Evolutionary conservation across 2,113 vertebrate species (phyloP).

Genomic region (Poecilia latipinna): DNA sequence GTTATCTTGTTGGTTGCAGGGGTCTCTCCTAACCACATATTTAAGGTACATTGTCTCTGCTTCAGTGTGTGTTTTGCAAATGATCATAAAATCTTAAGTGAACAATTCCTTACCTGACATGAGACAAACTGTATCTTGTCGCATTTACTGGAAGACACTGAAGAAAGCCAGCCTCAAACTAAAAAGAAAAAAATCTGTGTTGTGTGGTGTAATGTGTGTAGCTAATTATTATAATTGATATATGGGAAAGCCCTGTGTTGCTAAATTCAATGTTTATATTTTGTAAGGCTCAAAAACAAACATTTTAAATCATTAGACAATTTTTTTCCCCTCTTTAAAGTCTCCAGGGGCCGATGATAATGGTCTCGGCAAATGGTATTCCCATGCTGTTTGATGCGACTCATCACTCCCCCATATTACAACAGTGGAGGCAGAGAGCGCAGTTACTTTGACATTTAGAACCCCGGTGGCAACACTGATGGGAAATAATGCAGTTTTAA

Average conservation of each 20-base stretch:
- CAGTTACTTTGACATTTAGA: not conserved
- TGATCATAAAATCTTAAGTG: too few species aligned
- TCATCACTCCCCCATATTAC: not conserved
- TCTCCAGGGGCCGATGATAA: not conserved
- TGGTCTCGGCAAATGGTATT: not conserved
- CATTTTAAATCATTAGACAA: not conserved
- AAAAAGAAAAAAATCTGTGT: not conserved
- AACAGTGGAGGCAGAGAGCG: not conserved
- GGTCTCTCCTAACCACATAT: not conserved
- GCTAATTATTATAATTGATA: not conserved
- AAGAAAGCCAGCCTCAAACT: not conserved
- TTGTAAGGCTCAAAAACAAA: not conserved
- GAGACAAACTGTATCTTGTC: too few species aligned
- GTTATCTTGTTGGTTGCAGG: too few species aligned
- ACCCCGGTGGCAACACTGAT: not conserved
- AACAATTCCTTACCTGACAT: too few species aligned
- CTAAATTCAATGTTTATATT: conserved; percentile 1
- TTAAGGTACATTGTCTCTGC: not conserved
- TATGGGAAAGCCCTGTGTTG: not conserved
- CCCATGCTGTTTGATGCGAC: not conserved
- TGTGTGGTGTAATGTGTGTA: not conserved
- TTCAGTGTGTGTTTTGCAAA: not conserved
- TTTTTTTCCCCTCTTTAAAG: not conserved
- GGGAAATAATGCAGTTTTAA: not conserved
- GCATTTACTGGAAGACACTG: too few species aligned